These are phyloP conservation scores for Nymphalis c-album DNA, from an alignment of 2,888 invertebrate genomes.

Conservation along the genomic window DNA sequence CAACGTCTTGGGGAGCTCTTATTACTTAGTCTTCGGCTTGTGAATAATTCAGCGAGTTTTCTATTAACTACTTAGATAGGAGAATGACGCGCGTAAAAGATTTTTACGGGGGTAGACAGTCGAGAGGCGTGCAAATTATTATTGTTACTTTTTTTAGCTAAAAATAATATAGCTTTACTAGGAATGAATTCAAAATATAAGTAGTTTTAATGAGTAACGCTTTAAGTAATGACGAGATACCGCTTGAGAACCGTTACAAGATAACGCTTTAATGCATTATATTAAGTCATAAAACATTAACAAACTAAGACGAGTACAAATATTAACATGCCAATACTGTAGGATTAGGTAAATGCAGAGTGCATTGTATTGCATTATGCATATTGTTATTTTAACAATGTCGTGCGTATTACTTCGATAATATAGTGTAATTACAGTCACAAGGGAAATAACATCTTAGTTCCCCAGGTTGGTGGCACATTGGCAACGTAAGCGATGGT, in stretches of 20 bases:
- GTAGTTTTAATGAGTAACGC: too few species aligned
- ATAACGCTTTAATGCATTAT: too few species aligned
- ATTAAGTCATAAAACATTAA: background rate
- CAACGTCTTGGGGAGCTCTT: constrained; percentile 69
- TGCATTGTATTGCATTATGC: too few species aligned
- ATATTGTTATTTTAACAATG: constrained; percentile 15
- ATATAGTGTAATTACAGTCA: too few species aligned
- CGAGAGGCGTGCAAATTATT: background rate
- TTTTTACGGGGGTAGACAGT: constrained; percentile 53
- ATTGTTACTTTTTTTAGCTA: too few species aligned
- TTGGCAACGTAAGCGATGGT: too few species aligned
- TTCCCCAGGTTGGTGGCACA: too few species aligned
- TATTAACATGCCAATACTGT: background rate
- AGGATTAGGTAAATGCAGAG: constrained; percentile 9
- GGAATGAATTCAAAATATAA: too few species aligned
- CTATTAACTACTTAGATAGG: constrained; percentile 71
- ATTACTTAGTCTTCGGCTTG: constrained; percentile 57
- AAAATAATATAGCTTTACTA: too few species aligned
- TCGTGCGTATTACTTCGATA: constrained; percentile 7
- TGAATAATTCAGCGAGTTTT: constrained; percentile 72
- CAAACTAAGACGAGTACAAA: background rate
- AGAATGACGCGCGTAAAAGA: constrained; percentile 60
- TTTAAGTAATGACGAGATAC: too few species aligned
- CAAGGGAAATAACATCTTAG: too few species aligned
- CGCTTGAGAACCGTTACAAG: too few species aligned